phyloP scores from a whole-genome alignment of 2,113 vertebrate species.

The Chiloscyllium plagiosum region DNA sequence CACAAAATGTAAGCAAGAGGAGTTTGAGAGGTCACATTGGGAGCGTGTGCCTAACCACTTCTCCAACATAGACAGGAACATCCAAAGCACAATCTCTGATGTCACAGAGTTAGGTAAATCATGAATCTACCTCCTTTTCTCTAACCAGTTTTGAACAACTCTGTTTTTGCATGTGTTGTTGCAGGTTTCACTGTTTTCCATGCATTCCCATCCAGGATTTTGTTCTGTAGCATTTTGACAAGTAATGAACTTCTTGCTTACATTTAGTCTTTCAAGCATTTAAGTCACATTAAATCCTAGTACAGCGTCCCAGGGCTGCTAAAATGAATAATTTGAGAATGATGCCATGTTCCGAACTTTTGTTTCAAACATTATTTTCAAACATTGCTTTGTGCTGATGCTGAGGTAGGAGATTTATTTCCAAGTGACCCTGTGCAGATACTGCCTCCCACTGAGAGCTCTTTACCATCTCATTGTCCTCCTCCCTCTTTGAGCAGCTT shows the following conservation, averaged over 20 bases:
- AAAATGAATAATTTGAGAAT: conserved; percentile 6
- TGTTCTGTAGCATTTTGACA: background rate
- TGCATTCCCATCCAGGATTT: background rate
- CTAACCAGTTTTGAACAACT: background rate
- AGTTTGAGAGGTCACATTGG: background rate
- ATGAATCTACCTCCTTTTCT: too few relatives aligned
- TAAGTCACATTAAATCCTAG: background rate
- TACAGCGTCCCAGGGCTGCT: background rate
- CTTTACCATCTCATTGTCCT: background rate
- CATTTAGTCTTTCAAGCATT: conserved; percentile 8
- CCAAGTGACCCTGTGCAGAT: background rate
- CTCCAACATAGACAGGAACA: background rate
- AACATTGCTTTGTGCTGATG: background rate
- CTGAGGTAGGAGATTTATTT: background rate
- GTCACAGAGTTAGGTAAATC: background rate
- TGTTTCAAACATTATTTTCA: background rate
- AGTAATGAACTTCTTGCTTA: conserved; percentile 17
- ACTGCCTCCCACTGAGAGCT: background rate
- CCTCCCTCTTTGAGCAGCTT: background rate
- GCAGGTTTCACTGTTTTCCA: background rate
- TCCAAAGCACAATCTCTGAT: background rate
- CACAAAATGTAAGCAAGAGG: background rate
- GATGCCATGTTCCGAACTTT: background rate
- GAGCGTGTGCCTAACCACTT: background rate
- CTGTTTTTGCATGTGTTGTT: background rate